Evolutionary conservation across 2,113 vertebrate species (phyloP), one percentile per base, ranked within the genome.

Genomic region (Limanda limanda): DNA sequence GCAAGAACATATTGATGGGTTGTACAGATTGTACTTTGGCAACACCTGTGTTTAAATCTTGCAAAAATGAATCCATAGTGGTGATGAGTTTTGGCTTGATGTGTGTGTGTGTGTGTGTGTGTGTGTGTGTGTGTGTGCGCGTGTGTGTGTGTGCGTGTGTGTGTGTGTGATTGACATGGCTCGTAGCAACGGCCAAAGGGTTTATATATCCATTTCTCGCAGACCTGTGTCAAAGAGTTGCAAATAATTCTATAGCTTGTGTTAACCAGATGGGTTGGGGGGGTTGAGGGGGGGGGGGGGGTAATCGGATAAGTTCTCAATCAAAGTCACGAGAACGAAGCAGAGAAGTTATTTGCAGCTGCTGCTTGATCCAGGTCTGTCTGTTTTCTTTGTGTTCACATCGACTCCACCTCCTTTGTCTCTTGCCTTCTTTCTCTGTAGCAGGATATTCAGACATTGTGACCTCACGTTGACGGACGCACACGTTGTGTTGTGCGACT

Each of bases 341-440:
- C 31, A 61, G 59, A 78, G 51, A 54, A 54, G 31, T 35, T 80
- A 74, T 84, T 45, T 88, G 84, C 72, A 87, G 71, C 78, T 56
- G 47, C 66, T 68, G 47, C 88, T 90, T 91, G 83, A 88, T 70
- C 0, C 88, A 81, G 82, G 84, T 86, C 88, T 84, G 81, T 72
- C 6, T 63, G 10, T 45, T 75, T 51, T 5, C 64, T 54, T 62
- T 71, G 60, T 47, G n/a, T 73, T 82, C 67, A 75, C 68, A 61
- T 82, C 58, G 66, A 60, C 69, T 73, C 60, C 42, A n/a, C 69
- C 56, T 74, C 68, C 68, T 72, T 56, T 88, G 82, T 88, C 77
- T 84, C 61, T 68, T 83, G 78, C 77, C 83, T 89, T 85, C 70
- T 91, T 86, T 83, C 82, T 89, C 77, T 87, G 91, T 89, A 91